phyloP scores from a whole-genome alignment of 2,888 invertebrate genomes.

The Volucella inflata region DNA sequence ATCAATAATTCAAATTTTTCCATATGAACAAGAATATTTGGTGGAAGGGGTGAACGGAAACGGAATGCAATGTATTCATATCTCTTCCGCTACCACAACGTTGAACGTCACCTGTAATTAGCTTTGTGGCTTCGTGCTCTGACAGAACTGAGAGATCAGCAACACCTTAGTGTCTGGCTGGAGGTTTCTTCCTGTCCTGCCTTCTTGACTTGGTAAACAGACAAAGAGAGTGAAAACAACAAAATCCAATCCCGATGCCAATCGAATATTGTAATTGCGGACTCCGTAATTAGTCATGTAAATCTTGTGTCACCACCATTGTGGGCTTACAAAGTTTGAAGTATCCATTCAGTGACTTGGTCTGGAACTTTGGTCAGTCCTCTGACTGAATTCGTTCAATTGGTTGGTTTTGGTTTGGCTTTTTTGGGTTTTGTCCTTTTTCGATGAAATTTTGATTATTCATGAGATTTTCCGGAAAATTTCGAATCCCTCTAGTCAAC shows the following conservation, averaged over 20 bases:
- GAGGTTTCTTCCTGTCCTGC: slow-evolving; percentile 22
- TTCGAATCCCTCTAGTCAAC: no score
- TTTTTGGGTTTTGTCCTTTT: slow-evolving; percentile 3
- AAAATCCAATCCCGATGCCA: slow-evolving; percentile 1
- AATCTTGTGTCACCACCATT: slow-evolving; percentile 31
- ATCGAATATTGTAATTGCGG: slow-evolving; percentile 32
- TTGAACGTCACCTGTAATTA: slow-evolving; percentile 46
- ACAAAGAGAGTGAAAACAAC: neutral
- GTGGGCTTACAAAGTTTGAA: slow-evolving; percentile 5
- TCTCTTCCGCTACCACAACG: slow-evolving; percentile 25
- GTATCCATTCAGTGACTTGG: neutral
- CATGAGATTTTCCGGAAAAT: slow-evolving; percentile 3
- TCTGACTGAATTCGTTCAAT: neutral
- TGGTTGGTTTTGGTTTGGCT: no score
- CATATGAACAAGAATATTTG: neutral
- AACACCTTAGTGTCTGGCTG: neutral
- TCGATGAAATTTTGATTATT: slow-evolving; percentile 24
- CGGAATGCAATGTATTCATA: neutral
- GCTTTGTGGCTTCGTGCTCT: slow-evolving; percentile 3
- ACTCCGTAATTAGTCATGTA: slow-evolving; percentile 50
- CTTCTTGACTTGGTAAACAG: neutral
- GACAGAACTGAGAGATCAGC: neutral
- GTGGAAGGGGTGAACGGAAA: neutral
- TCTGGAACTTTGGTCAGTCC: slow-evolving; percentile 16
- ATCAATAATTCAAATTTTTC: slow-evolving; percentile 65